Evolutionary conservation across 2,888 invertebrate species (phyloP), one percentile per base, ranked within the genome.

Genomic region (Eupelmus urozonus): DNA sequence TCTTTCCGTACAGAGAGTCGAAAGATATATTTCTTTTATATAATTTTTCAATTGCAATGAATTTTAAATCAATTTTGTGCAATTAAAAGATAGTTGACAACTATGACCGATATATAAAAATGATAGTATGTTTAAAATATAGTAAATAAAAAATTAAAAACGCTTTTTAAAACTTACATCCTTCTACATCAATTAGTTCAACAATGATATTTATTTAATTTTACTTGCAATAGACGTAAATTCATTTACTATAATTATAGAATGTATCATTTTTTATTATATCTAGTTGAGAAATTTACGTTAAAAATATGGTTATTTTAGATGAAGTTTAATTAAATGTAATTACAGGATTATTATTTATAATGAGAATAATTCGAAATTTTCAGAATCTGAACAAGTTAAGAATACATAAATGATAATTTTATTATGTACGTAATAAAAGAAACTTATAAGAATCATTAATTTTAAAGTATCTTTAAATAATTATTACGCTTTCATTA

Each of bases 291-390:
- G 95, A 90, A 27, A 96, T 89, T 1, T 96, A 90, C 0, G 97
- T n/a, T n/a, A 95, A 80, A 95, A 92, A 0, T 94, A 89, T 0
- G 95, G 96, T 85, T 95, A 91, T 85, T 94, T 93, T 92, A 96
- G 93, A 0, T 95, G 93, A 80, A 97, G 96, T 86, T 95, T 95
- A 90, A 97, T 97, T 2, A 97, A 89, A 89, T 97, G 97, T 0
- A 97, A 96, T 0, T 96, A 96, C 82, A 93, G 93, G 0, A 96
- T 90, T 42, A 92, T 93, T n/a, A n/a, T n/a, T n/a, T n/a, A n/a
- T n/a, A n/a, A n/a, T n/a, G n/a, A n/a, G n/a, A n/a, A n/a, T n/a
- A n/a, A n/a, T n/a, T n/a, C n/a, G n/a, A n/a, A n/a, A n/a, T n/a
- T n/a, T n/a, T n/a, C n/a, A n/a, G n/a, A n/a, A n/a, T n/a, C n/a